A percentile compares a stretch with the other conserved stretches of the same genome.
Evolutionary conservation across 2,888 invertebrate species (phyloP).

Genomic region (Vannuccia rotundouncinata): DNA sequence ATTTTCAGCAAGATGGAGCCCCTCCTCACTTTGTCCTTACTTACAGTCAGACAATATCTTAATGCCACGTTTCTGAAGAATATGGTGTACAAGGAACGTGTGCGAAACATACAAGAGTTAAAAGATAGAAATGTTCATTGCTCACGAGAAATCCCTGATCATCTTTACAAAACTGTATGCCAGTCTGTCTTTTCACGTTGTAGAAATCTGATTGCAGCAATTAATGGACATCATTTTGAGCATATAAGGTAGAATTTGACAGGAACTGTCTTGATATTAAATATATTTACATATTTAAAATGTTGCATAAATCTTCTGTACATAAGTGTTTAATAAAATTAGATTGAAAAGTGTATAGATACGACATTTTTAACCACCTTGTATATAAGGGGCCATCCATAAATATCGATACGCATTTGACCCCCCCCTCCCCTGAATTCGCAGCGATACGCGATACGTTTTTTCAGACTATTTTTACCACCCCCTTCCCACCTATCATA

Average conservation of each 20-base stretch:
- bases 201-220: slow-evolving; percentile 19
- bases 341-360: slow-evolving; percentile 17
- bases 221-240: slow-evolving; percentile 15
- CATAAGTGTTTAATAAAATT: slow-evolving; percentile 15
- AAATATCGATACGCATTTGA: too few species aligned
- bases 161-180: slow-evolving; percentile 23
- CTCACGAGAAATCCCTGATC: background rate
- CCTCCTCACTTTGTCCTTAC: background rate
- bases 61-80: background rate
- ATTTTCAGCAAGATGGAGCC: background rate
- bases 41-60: background rate
- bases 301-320: slow-evolving; percentile 23
- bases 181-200: slow-evolving; percentile 21
- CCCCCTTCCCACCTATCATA: too few species aligned
- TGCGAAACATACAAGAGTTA: slow-evolving; percentile 17
- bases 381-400: too few species aligned
- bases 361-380: background rate
- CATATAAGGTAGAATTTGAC: slow-evolving; percentile 19
- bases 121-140: slow-evolving; percentile 12
- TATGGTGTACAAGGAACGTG: slow-evolving; percentile 12
- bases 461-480: too few species aligned
- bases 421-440: too few species aligned
- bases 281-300: slow-evolving; percentile 26
- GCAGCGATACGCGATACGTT: too few species aligned
- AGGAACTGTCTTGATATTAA: background rate